A percentile compares a stretch with the other conserved stretches of the same genome.
These are phyloP conservation scores for Platanista minor DNA, from an alignment of 2,113 vertebrate genomes.

Conservation along the genomic window DNA sequence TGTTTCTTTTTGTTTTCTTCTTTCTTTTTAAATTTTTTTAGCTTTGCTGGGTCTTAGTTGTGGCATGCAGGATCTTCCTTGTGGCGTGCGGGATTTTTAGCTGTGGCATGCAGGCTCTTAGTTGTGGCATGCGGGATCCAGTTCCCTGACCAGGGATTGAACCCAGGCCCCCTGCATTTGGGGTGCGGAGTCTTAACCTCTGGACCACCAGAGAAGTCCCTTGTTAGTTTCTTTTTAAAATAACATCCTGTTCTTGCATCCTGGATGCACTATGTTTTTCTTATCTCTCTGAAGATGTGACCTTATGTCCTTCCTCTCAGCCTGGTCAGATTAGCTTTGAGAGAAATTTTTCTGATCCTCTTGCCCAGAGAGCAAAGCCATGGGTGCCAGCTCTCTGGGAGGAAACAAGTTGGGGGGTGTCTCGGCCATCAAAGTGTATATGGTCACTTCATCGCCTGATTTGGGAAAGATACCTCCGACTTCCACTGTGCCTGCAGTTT, in stretches of 20 bases:
- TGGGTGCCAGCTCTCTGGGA: not conserved
- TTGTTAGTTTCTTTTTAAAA: not conserved
- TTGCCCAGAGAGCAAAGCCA: not conserved
- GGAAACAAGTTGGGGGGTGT: not conserved
- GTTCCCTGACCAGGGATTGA: too few relatives aligned
- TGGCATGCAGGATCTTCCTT: too few relatives aligned
- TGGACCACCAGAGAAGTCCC: not conserved
- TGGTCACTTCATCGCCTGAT: not conserved
- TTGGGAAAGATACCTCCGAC: not conserved
- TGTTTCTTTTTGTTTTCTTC: too few relatives aligned
- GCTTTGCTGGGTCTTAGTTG: not conserved
- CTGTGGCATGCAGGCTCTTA: too few relatives aligned
- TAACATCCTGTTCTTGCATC: not conserved
- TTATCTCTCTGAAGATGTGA: not conserved
- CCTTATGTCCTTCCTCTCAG: not conserved
- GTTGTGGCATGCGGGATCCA: too few relatives aligned
- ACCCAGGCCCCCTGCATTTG: not conserved
- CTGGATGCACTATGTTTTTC: not conserved
- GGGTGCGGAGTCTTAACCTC: not conserved
- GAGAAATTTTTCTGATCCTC: not conserved
- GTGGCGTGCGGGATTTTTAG: too few relatives aligned
- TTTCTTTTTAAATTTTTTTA: not conserved
- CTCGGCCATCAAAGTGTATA: not conserved
- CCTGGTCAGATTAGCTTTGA: not conserved
- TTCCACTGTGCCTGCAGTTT: not conserved